phyloP scores from a whole-genome alignment of 2,113 vertebrate species.

The Perccottus glenii region DNA sequence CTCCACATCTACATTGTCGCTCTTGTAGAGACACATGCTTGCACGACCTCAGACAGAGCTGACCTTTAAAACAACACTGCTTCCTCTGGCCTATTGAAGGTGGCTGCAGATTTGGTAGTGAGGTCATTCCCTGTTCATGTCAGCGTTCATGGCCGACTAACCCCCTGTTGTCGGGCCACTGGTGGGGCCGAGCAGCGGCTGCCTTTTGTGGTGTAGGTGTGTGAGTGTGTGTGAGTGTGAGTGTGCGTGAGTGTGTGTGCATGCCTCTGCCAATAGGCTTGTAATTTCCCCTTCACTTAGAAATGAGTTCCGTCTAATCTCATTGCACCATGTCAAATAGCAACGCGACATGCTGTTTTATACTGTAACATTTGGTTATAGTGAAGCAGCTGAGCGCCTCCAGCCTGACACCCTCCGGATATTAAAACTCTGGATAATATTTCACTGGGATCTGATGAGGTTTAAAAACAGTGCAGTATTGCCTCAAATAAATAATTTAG shows the following conservation, averaged over 20 bases:
- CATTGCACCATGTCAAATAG: constrained; percentile 84
- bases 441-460: constrained; percentile 73
- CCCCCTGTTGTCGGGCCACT: constrained; percentile 63
- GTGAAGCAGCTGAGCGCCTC: constrained; percentile 77
- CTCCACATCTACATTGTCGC: constrained; percentile 1
- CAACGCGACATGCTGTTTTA: constrained; percentile 80
- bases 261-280: constrained; percentile 68
- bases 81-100: constrained; percentile 59
- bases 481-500: constrained; percentile 68
- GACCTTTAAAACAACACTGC: constrained; percentile 71
- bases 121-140: constrained; percentile 76
- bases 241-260: not conserved
- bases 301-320: constrained; percentile 86
- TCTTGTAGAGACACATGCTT: constrained; percentile 49
- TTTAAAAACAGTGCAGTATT: constrained; percentile 75
- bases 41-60: constrained; percentile 50
- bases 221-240: constrained; percentile 14
- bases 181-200: constrained; percentile 57
- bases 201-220: constrained; percentile 31
- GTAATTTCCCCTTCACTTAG: constrained; percentile 83
- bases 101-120: constrained; percentile 61
- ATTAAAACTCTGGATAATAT: constrained; percentile 79
- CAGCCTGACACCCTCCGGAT: constrained; percentile 79
- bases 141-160: constrained; percentile 76
- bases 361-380: constrained; percentile 83